These are phyloP conservation scores for Mya arenaria DNA, from an alignment of 1,140 invertebrate species.

Conservation along the genomic window DNA sequence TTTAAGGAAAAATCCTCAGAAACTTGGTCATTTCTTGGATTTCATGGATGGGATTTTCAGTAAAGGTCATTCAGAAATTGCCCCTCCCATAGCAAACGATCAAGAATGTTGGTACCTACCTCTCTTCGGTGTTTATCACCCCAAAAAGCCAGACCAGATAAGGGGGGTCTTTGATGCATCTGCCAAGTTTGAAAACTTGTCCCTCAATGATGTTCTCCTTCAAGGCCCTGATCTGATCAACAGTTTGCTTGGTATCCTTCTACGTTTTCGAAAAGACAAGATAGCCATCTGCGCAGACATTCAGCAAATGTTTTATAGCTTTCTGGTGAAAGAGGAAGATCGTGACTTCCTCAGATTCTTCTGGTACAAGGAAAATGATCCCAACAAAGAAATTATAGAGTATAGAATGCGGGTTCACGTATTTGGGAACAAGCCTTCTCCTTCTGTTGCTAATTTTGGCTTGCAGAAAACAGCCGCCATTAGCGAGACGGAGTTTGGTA, in stretches of 20 bases:
- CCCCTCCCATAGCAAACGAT: too few relatives aligned
- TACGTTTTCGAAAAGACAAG: constrained; percentile 9
- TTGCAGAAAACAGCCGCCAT: constrained; percentile 6
- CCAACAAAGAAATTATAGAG: constrained; percentile 1
- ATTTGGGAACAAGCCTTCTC: constrained; percentile 26
- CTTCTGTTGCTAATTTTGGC: constrained; percentile 42
- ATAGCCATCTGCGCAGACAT: background rate
- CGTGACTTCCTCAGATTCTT: constrained; percentile 31
- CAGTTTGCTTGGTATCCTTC: constrained; percentile 19
- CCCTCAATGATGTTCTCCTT: constrained; percentile 34
- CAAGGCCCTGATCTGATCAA: constrained; percentile 39
- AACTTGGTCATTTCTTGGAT: too few relatives aligned
- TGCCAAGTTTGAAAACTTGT: background rate
- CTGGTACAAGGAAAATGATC: constrained; percentile 28
- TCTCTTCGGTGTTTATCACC: too few relatives aligned
- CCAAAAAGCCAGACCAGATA: too few relatives aligned
- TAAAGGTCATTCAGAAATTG: too few relatives aligned
- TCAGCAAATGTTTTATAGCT: constrained; percentile 25
- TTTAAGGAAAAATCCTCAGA: too few relatives aligned
- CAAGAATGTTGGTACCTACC: too few relatives aligned
- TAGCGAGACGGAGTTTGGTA: too few relatives aligned
- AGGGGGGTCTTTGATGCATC: background rate
- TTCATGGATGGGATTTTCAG: too few relatives aligned
- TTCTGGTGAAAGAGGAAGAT: background rate
- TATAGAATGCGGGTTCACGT: constrained; percentile 48